These are phyloP conservation scores for Diorhabda elongata DNA, from an alignment of 1,140 invertebrate species.

Conservation along the genomic window DNA sequence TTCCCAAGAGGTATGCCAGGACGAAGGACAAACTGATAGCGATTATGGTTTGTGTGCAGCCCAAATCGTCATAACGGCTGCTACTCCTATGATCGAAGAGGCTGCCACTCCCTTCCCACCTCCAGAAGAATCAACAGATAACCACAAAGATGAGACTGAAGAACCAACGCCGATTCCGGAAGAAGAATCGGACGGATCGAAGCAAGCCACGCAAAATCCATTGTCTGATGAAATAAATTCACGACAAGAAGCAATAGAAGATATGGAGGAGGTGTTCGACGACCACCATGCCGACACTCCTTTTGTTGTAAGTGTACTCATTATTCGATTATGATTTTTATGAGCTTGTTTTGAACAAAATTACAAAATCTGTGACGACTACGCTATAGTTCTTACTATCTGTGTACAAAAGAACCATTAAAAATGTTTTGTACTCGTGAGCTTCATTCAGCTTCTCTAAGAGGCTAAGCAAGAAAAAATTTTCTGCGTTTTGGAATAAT, in stretches of 20 bases:
- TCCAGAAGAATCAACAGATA: constrained; percentile 47
- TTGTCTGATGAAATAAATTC: constrained; percentile 35
- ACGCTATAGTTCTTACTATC: too few species aligned
- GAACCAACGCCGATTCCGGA: neutral
- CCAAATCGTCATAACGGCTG: constrained; percentile 83
- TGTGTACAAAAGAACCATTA: too few species aligned
- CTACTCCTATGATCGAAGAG: constrained; percentile 82
- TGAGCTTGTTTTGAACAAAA: too few species aligned
- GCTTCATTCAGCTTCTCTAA: too few species aligned
- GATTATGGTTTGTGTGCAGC: constrained; percentile 66
- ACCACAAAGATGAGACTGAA: constrained; percentile 36
- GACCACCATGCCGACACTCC: constrained; percentile 7
- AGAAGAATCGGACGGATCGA: constrained; percentile 17
- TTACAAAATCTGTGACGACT: too few species aligned
- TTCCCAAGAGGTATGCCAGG: constrained; percentile 19
- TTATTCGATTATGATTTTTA: too few species aligned
- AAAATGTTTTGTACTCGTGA: too few species aligned
- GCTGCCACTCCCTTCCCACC: constrained; percentile 64
- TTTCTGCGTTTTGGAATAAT: too few species aligned
- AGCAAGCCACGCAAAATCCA: neutral
- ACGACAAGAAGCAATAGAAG: constrained; percentile 33
- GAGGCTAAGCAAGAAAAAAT: too few species aligned
- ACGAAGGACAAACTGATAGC: constrained; percentile 21
- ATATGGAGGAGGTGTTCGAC: constrained; percentile 27
- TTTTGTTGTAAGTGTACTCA: neutral